Evolutionary conservation across 2,113 vertebrate genomes (phyloP), one percentile per base, ranked within the genome.

Genomic region (Monarcha castaneiventris): DNA sequence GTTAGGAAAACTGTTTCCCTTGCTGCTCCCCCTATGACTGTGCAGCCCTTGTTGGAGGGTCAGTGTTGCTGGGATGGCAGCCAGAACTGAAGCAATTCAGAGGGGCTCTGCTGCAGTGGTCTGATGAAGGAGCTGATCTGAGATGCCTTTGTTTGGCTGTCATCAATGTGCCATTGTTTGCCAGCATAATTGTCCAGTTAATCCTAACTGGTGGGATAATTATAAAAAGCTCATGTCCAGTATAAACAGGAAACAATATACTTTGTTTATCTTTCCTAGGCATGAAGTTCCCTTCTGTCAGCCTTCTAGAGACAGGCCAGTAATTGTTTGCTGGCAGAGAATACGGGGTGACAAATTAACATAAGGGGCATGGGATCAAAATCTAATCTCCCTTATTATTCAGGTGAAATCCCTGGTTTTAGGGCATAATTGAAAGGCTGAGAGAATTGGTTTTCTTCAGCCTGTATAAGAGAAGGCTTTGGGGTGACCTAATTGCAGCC

Each of bases 1-100:
- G 84, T 95, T 87, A 95, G 87, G 92, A 74, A 95, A 96, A 84
- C 81, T 89, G 87, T 95, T 96, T 96, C 81, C 84, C 84, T 95
- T 84, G 69, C 52, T 55, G 84, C 87, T 89, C 64, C 21, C 37
- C 48, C 69, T 33, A 4, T 62, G 68, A 82, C 84, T 96, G 73
- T 89, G 89, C 73, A 78, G 84, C 52, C 75, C 89, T 89, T 96
- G 92, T 91, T 78, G 10, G 16, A 35, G 67, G 71, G 19, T 30
- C 18, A 44, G 5, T 79, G 37, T 39, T 4, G 4, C 87, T 84
- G 89, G 96, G 92, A 89, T 4, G 1, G 35, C 84, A 75, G 95
- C 96, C 93, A 96, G 74, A 26, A 17, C 30, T 4, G 9, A 11
- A 43, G 81, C 19, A 6, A 5, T 62, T 54, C 20, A 1, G 21